These are phyloP conservation scores for Aphaenogaster ashmeadi DNA, from an alignment of 1,140 invertebrate species.

Conservation along the genomic window DNA sequence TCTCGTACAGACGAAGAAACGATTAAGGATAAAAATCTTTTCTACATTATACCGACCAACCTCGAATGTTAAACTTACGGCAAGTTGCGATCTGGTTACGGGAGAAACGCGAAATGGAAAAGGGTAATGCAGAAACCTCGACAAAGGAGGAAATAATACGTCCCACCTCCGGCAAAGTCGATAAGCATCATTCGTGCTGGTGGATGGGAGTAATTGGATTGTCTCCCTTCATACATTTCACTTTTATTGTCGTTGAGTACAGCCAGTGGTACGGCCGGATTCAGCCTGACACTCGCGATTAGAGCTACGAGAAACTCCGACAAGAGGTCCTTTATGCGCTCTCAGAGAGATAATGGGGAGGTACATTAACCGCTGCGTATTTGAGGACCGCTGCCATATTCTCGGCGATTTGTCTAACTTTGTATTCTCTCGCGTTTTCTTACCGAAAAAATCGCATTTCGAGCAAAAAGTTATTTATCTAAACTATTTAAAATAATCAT, in stretches of 20 bases:
- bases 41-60: constrained; percentile 43
- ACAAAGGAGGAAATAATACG: constrained; percentile 73
- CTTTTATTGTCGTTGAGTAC: constrained; percentile 65
- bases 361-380: constrained; percentile 53
- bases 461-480: background rate
- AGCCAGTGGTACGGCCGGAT: constrained; percentile 45
- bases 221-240: constrained; percentile 78
- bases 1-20: constrained; percentile 51
- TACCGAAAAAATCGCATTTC: background rate
- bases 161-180: constrained; percentile 65
- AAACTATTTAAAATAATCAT: background rate
- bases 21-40: constrained; percentile 63
- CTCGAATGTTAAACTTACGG: constrained; percentile 58
- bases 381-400: constrained; percentile 38
- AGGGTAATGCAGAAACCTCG: background rate
- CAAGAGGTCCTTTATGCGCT: constrained; percentile 51
- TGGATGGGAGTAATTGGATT: constrained; percentile 80
- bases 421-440: constrained; percentile 8
- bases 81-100: background rate
- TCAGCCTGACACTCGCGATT: constrained; percentile 71
- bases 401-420: constrained; percentile 21
- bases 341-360: constrained; percentile 25
- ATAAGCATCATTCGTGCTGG: constrained; percentile 72
- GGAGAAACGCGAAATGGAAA: background rate
- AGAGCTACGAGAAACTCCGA: constrained; percentile 53